phyloP scores from a whole-genome alignment of 2,113 vertebrate species.

The Vulpes lagopus region DNA sequence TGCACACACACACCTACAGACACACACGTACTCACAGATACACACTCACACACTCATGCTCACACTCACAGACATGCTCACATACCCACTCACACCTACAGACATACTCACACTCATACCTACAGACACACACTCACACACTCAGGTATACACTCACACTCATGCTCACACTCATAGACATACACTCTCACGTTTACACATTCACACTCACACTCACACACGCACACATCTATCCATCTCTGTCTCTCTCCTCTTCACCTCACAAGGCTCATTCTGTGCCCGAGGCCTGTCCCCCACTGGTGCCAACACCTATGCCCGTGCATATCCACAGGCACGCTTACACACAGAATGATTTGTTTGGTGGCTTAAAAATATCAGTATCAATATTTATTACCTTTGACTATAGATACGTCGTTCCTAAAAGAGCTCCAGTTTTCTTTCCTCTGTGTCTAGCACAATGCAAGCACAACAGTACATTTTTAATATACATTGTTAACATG shows the following conservation, averaged over 20 bases:
- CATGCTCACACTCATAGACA: too few relatives aligned
- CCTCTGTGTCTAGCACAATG: neutral
- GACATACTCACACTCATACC: neutral
- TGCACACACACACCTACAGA: too few relatives aligned
- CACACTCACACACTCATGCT: neutral
- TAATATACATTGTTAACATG: neutral
- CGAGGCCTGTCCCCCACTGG: too few relatives aligned
- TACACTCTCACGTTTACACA: too few relatives aligned
- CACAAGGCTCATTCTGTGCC: neutral
- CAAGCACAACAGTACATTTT: neutral
- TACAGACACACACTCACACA: too few relatives aligned
- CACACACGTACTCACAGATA: neutral
- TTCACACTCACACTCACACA: neutral
- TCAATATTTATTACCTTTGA: neutral
- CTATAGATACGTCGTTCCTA: neutral
- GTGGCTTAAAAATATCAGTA: neutral
- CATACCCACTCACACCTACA: neutral
- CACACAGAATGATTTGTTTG: neutral
- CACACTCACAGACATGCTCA: too few relatives aligned
- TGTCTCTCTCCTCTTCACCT: neutral
- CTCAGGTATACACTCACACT: too few relatives aligned
- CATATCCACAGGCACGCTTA: neutral
- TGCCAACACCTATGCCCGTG: too few relatives aligned
- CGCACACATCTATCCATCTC: too few relatives aligned
- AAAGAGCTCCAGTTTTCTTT: neutral